Evolutionary conservation across 92 coral and sea anemone genomes (phyloP), one percentile per base, ranked within the genome.

Genomic region (Parazoanthus atlanticus): DNA sequence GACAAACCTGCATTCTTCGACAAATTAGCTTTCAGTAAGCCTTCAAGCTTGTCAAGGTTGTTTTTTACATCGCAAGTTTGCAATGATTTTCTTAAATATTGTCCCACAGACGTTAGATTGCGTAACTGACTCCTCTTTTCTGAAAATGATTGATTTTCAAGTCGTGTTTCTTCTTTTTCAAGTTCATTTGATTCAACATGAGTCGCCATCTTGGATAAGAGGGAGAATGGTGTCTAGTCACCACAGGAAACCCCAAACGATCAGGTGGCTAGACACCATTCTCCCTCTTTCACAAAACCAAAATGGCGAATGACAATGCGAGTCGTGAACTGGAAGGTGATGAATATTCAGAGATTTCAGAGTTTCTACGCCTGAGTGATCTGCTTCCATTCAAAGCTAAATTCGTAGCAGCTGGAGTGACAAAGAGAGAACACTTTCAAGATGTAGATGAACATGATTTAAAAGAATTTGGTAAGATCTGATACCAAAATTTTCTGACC

Each of bases 401-500:
- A 79, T 30, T 79, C 65, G 31, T 79, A 47, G 83, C 83, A 58
- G 83, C 83, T 79, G 83, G 83, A 79, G 69, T 49, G 65, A 79
- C 61, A 52, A 79, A 80, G 84, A 80, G 66, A 46, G 72, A 80
- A 80, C 84, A 52, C n/a, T 46, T 80, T 80, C 84, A 80, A 80
- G 84, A 80, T 80, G 84, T 80, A 80, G 84, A 80, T 32, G 84
- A 80, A 80, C 67, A 80, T 29, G 84, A 80, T 80, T 80, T 80
- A 80, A 80, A 80, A 33, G 70, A 80, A 43, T 79, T 29, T 58
- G 83, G 83, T 79, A 32, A 79, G 70, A 33, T 75, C 43, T 75
- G 23, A 41, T 76, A 36, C 80, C 15, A 40, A 76, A 76, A 76
- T 76, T 1, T 47, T 43, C 79, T 43, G 31, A 34, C 79, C 79